These are phyloP conservation scores for Eilema caniola DNA, from an alignment of 2,888 invertebrate genomes.

Conservation along the genomic window DNA sequence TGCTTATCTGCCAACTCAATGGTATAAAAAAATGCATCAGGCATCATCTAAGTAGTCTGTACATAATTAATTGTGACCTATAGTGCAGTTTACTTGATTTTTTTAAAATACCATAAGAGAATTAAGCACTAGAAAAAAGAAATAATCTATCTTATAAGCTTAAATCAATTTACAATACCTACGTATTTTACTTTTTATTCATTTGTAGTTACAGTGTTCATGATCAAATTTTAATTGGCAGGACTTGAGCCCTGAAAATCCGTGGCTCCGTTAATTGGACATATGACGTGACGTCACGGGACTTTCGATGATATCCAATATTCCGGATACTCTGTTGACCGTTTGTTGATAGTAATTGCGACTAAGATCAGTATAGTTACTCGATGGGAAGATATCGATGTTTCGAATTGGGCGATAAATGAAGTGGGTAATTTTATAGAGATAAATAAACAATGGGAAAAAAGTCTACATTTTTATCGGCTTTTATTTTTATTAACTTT, in stretches of 20 bases:
- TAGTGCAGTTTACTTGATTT: no score
- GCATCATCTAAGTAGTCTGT: no score
- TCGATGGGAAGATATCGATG: not conserved
- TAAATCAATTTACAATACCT: not conserved
- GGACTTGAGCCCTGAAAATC: constrained; percentile 6
- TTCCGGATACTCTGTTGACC: not conserved
- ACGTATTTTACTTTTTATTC: no score
- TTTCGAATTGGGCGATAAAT: not conserved
- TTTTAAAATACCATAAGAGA: no score
- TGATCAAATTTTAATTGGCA: constrained; percentile 34
- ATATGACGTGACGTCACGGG: constrained; percentile 29
- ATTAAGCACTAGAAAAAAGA: no score
- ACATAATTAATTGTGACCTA: no score
- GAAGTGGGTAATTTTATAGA: not conserved
- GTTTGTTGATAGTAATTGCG: constrained; percentile 3
- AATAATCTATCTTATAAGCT: not conserved
- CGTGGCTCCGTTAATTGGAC: constrained; percentile 35
- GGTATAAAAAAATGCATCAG: no score
- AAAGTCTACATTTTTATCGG: not conserved
- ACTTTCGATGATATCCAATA: constrained; percentile 17
- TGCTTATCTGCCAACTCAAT: no score
- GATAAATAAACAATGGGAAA: not conserved
- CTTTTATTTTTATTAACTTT: constrained; percentile 2
- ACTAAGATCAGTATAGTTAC: not conserved
- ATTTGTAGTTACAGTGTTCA: not conserved